Conservation (phyloP, 1,140 invertebrate genomes). For the Thrips palmi region DNA sequence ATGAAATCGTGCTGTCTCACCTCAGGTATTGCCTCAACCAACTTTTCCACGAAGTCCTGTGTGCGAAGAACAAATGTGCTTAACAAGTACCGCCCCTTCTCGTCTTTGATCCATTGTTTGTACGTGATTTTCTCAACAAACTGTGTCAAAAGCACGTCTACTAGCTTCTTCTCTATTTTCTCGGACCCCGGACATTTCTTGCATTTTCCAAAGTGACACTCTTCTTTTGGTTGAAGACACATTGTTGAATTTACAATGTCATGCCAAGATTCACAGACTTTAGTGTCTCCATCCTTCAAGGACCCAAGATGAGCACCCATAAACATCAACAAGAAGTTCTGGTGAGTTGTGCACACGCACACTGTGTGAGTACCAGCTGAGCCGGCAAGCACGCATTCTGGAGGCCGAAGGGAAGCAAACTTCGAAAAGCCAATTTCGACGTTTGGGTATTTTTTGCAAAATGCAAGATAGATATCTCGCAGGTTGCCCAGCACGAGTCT, state of each 20-base stretch:
- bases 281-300: not conserved
- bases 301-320: not conserved
- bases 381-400: slow-evolving; percentile 15
- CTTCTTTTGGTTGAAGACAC: slow-evolving; percentile 1
- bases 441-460: slow-evolving; percentile 10
- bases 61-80: too few relatives aligned
- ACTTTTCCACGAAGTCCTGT: too few relatives aligned
- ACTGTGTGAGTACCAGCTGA: slow-evolving; percentile 14
- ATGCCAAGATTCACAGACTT: slow-evolving; percentile 4
- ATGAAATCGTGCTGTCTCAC: too few relatives aligned
- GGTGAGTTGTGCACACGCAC: slow-evolving; percentile 16
- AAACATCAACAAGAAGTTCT: slow-evolving; percentile 16
- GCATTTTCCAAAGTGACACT: slow-evolving; percentile 2
- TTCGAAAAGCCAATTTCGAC: slow-evolving; percentile 14
- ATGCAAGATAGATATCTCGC: too few relatives aligned
- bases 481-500: too few relatives aligned
- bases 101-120: too few relatives aligned
- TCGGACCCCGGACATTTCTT: not conserved
- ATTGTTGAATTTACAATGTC: not conserved
- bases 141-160: not conserved
- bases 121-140: slow-evolving; percentile 2
- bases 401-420: slow-evolving; percentile 14
- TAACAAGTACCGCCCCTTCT: too few relatives aligned
- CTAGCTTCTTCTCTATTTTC: not conserved
- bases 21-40: too few relatives aligned